phyloP scores from a whole-genome alignment of 2,797 vertebrate species.

The Loriculus beryllinus region DNA sequence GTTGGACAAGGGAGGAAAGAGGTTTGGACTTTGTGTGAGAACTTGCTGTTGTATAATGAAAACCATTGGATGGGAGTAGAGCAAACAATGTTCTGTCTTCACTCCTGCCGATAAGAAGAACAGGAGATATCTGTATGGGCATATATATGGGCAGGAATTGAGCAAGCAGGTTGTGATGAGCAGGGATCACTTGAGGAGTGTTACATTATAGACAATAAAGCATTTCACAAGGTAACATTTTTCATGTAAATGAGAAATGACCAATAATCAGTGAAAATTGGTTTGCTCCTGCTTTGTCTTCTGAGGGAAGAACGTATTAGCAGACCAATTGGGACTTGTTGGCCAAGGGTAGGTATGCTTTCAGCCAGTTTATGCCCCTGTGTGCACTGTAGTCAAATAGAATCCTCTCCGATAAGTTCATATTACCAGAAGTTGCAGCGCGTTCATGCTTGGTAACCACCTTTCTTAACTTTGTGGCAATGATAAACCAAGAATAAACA shows the following conservation, averaged over 20 bases:
- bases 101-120: conserved; percentile 57
- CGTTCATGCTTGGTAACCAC: not conserved
- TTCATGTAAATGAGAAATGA: not conserved
- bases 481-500: not conserved
- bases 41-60: not conserved
- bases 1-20: not conserved
- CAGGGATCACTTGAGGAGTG: conserved; percentile 68
- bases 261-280: not conserved
- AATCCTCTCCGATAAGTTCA: not conserved
- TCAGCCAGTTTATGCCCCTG: accelerated
- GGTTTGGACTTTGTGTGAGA: not conserved
- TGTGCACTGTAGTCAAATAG: not conserved
- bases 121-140: conserved; percentile 67
- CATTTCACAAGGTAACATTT: conserved; percentile 74
- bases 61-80: not conserved
- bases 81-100: not conserved
- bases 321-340: accelerated
- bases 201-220: conserved; percentile 65
- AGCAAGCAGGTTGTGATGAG: conserved; percentile 50
- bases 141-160: conserved; percentile 70
- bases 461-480: not conserved
- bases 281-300: not conserved
- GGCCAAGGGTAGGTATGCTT: not conserved
- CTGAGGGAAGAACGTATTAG: not conserved
- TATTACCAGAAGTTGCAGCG: not conserved